Evolutionary conservation across 2,888 invertebrate genomes (phyloP).

Genomic region (Lasius fuliginosus): DNA sequence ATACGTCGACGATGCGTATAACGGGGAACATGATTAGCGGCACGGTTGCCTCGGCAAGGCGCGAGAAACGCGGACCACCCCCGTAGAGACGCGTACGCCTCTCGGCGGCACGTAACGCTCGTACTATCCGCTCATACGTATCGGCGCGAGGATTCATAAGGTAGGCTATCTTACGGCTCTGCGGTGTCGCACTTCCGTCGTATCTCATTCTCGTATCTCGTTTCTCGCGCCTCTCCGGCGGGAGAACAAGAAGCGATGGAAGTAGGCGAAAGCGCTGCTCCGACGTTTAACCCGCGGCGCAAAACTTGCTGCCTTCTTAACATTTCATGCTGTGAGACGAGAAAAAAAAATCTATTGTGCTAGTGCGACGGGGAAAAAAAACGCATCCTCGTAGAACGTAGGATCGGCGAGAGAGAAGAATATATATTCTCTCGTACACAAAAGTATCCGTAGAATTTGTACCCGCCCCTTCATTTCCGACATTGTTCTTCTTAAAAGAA

Average conservation of each 20-base stretch:
- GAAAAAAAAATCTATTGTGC: slow-evolving; percentile 30
- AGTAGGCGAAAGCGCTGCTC: slow-evolving; percentile 33
- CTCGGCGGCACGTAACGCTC: slow-evolving; percentile 57
- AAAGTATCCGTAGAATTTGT: background rate
- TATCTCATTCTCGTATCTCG: slow-evolving; percentile 79
- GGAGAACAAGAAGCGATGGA: slow-evolving; percentile 53
- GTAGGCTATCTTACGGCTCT: slow-evolving; percentile 77
- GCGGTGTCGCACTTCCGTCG: slow-evolving; percentile 75
- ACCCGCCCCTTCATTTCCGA: background rate
- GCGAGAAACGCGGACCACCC: slow-evolving; percentile 77
- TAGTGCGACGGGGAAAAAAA: slow-evolving; percentile 8
- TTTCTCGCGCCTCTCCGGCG: slow-evolving; percentile 51
- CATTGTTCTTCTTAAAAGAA: background rate
- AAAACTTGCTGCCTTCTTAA: background rate
- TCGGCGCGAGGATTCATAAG: slow-evolving; percentile 76
- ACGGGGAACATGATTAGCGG: slow-evolving; percentile 78
- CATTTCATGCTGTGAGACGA: background rate
- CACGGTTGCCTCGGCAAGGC: slow-evolving; percentile 63
- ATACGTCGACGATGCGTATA: slow-evolving; percentile 66
- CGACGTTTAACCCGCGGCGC: slow-evolving; percentile 28
- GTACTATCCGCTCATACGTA: slow-evolving; percentile 63
- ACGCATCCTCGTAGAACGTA: slow-evolving; percentile 12
- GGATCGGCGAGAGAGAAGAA: background rate
- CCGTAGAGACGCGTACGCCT: slow-evolving; percentile 68
- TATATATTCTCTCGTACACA: slow-evolving; percentile 4